Evolutionary conservation across 2,113 vertebrate species (phyloP).

Genomic region (Ondatra zibethicus): DNA sequence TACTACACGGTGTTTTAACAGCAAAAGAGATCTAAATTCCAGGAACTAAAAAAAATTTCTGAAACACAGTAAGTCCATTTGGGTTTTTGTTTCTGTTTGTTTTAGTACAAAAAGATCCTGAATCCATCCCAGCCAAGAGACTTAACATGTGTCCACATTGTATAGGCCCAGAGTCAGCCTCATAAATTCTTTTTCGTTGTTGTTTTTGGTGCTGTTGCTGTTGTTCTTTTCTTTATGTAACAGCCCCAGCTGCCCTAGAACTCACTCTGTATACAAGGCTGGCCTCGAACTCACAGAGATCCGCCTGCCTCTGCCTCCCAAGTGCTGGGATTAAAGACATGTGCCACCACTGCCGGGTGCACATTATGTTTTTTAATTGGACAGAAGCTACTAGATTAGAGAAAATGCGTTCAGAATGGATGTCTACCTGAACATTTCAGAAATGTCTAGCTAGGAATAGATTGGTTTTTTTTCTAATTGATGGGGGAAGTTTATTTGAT

Average conservation of each 20-base stretch:
- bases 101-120: constrained; percentile 23
- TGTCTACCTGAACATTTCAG: neutral
- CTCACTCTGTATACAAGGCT: neutral
- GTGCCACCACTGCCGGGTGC: no score
- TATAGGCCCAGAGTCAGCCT: neutral
- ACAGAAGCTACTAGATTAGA: neutral
- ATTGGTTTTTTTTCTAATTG: constrained; percentile 83
- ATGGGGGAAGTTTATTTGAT: constrained; percentile 90
- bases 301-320: neutral
- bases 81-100: neutral
- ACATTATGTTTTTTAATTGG: constrained; percentile 6
- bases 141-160: neutral
- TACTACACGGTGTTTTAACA: neutral
- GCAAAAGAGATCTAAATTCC: neutral
- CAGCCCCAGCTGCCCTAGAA: neutral
- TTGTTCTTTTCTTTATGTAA: neutral
- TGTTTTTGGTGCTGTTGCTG: neutral
- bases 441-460: constrained; percentile 20
- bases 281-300: neutral
- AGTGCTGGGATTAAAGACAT: neutral
- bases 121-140: constrained; percentile 4
- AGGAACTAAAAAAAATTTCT: constrained; percentile 12
- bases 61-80: neutral
- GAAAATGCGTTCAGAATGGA: constrained; percentile 15
- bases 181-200: neutral